Evolutionary conservation across 2,888 invertebrate genomes (phyloP), one percentile per base, ranked within the genome.

Genomic region (Cephus pygmeus): DNA sequence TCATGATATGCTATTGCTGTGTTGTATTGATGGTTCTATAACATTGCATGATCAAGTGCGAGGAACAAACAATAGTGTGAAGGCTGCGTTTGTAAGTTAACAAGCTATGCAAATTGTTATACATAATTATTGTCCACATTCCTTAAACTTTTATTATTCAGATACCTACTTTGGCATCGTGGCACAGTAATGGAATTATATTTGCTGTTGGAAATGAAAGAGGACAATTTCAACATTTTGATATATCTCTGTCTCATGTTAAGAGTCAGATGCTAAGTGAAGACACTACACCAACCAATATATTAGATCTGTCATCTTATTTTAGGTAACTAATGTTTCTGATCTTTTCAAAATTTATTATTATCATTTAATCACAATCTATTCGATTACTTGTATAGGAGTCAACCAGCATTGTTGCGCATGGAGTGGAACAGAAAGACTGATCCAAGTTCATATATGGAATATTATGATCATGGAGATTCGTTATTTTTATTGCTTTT

Each of bases 11-110:
- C 92, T 98, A 12, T 92, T 98, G 35, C 91, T 97, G 73, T 97
- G 97, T 12, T 97, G 97, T 87, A 96, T 96, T 75, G 97, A 98
- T 92, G 96, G 96, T 9, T 95, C 97, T 4, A 91, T 98, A 81
- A 96, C 96, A 69, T 92, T 98, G 34, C 94, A 97, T 85, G 97
- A 98, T 92, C 93, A 95, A 79, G 92, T 93, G 35, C 94, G 95
- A 81, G 96, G 96, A 73, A 93, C 96, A 0, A 97, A 96, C 9
- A 95, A 95, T 88, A 94, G 95, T 31, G 94, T 95, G 4, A 95
- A 96, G 90, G 95, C 96, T 77, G 95, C 96, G 77, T 96, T 98
- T 92, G 97, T 97, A 92, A 94, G 95, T 23, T 93, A 77, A 34
- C 34, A 73, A 30, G 30, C 71, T 1, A n/a, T 69, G 15, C 4